Evolutionary conservation across 2,888 invertebrate species (phyloP).

Genomic region (Mesorhabditis sp.): DNA sequence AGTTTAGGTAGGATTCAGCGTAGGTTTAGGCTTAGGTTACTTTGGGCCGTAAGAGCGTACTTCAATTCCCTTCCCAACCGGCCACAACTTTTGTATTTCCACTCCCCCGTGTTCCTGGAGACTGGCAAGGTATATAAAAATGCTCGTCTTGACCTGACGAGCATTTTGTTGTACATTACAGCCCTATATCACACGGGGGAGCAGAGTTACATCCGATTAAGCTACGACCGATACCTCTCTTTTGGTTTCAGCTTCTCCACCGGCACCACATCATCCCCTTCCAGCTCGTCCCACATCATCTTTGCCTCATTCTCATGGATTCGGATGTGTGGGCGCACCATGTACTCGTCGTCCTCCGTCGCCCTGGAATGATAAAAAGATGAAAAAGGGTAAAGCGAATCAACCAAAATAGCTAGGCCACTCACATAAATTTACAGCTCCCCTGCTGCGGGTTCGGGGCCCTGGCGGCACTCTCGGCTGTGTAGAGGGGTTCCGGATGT

Average conservation of each 20-base stretch:
- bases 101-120: too few relatives aligned
- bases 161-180: too few relatives aligned
- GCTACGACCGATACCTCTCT: slow-evolving; percentile 17
- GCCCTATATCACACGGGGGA: too few relatives aligned
- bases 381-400: not conserved
- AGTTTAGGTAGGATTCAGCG: too few relatives aligned
- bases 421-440: slow-evolving; percentile 27
- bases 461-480: slow-evolving; percentile 44
- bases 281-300: slow-evolving; percentile 18
- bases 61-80: too few relatives aligned
- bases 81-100: too few relatives aligned
- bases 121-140: too few relatives aligned
- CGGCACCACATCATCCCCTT: slow-evolving; percentile 33
- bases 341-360: slow-evolving; percentile 40
- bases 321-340: slow-evolving; percentile 34
- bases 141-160: too few relatives aligned
- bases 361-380: slow-evolving; percentile 14
- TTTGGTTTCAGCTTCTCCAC: slow-evolving; percentile 23
- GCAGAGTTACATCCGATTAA: too few relatives aligned
- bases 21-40: too few relatives aligned
- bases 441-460: slow-evolving; percentile 52
- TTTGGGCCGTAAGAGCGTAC: too few relatives aligned
- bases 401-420: not conserved
- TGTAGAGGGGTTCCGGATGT: slow-evolving; percentile 49
- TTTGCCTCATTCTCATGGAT: slow-evolving; percentile 22